Evolutionary conservation across 1,140 invertebrate species (phyloP), one percentile per base, ranked within the genome.

Genomic region (Parasteatoda tepidariorum): DNA sequence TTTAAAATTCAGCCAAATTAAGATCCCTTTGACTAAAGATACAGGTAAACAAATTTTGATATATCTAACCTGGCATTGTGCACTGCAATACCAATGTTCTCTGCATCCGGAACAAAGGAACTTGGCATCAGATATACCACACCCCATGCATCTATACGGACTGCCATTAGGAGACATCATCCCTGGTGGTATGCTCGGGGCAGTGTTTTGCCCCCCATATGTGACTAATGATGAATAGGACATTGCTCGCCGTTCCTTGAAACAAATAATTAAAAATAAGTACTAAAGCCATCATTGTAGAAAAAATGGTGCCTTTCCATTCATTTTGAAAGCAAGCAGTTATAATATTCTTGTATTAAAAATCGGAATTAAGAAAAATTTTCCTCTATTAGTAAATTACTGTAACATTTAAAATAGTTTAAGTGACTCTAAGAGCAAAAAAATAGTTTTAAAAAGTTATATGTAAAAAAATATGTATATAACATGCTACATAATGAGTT

Each of bases 21-120:
- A n/a, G n/a, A n/a, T n/a, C n/a, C n/a, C n/a, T n/a, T n/a, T n/a
- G n/a, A n/a, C n/a, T n/a, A n/a, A n/a, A n/a, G n/a, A n/a, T n/a
- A n/a, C n/a, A n/a, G 31, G 3, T 3, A 38, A 24, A 41, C 15
- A 38, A 41, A 41, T 26, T 68, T 22, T 48, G 33, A 15, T 66
- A n/a, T n/a, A 0, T 28, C 76, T 68, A 0, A 83, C 81, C 59
- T 83, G 81, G 31, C 81, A 83, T 34, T 73, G 33, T 13, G 81
- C 28, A 55, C 81, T 73, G 61, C 81, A 83, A 55, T 83, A 83
- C 68, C 70, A 83, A 22, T 73, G 68, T 33, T 66, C 66, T 34
- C 70, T 33, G 70, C 81, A 83, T 6, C 68, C 68, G 66, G 81
- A 83, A 26, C 81, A 83, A 28, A 83, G 38, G 57, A 83, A 83